A percentile compares a stretch with the other conserved stretches of the same genome.
Evolutionary conservation across 2,113 vertebrate genomes (phyloP).

Genomic region (Antechinus flavipes): DNA sequence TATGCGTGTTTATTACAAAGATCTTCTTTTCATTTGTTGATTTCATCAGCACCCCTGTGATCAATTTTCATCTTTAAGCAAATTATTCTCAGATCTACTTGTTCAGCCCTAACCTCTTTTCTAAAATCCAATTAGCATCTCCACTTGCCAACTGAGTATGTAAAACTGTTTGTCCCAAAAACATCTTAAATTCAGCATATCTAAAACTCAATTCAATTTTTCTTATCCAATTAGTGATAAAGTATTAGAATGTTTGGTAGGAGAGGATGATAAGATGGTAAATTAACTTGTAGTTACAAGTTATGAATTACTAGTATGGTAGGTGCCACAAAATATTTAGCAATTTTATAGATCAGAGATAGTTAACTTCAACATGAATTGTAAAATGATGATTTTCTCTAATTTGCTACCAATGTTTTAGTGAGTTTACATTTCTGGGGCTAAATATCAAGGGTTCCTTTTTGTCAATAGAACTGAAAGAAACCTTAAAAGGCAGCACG

Average conservation of each 20-base stretch:
- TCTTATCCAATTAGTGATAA: too few relatives aligned
- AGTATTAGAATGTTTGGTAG: neutral
- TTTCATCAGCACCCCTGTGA: too few relatives aligned
- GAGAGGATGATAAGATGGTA: neutral
- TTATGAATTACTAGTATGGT: neutral
- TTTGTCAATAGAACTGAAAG: neutral
- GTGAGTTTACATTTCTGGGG: neutral
- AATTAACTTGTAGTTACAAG: neutral
- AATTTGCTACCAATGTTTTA: neutral
- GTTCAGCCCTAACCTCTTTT: too few relatives aligned
- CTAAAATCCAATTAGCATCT: too few relatives aligned
- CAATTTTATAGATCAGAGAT: neutral
- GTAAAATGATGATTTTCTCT: neutral
- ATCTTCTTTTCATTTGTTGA: too few relatives aligned
- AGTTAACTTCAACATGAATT: neutral
- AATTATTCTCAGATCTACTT: too few relatives aligned
- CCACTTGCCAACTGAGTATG: too few relatives aligned
- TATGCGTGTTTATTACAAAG: too few relatives aligned
- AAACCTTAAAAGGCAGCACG: neutral
- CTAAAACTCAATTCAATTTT: too few relatives aligned
- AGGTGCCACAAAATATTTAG: neutral
- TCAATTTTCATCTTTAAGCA: too few relatives aligned
- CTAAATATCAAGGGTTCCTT: neutral
- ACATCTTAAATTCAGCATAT: too few relatives aligned
- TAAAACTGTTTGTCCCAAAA: too few relatives aligned